Base-by-base conservation (phyloP, 2,797 vertebrate genomes). In the Hydrolagus colliei region DNA sequence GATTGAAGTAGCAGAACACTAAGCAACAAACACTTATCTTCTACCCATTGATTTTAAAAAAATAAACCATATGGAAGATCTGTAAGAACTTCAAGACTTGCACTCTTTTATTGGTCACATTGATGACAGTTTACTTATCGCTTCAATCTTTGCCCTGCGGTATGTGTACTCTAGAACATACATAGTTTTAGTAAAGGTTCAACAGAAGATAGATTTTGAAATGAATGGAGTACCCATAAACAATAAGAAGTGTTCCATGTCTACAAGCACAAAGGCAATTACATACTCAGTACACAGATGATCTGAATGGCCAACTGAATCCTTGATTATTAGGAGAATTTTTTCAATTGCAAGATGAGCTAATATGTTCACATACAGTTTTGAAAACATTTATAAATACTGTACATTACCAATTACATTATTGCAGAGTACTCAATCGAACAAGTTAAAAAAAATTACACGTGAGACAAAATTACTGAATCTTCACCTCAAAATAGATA, bases 221-320 rank as follows among this genome's bases (percentile, higher is more conserved):
- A 16, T 84, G 35, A 52, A 14, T 52, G 65, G 35, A 82, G 27
- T 41, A 67, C 32, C 8, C 7, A 35, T 68, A 32, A 82, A 68
- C 8, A 20, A 13, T 82, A 10, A 82, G n/a, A 77, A 77, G 16
- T 84, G 16, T 35, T 84, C 79, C 7, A 14, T 84, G 71, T 80
- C 13, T 80, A 62, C 32, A 80, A 80, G 22, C 22, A 80, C 71
- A 20, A 84, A 84, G 63, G 32, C 16, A 71, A 71, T 84, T 68
- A 71, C 32, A 84, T n/a, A 11, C 32, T 82, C 78, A 82, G n/a
- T 61, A 77, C 14, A 84, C 41, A 41, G 32, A 71, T 68, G 35
- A 52, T 71, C 32, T 68, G 79, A 82, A 82, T 65, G 79, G 27
- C 62, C 22, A 82, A 82, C 14, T 79, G 79, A 4, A 82, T 68